Conservation (phyloP, 2,888 invertebrate species). For the Electrophaes corylata region DNA sequence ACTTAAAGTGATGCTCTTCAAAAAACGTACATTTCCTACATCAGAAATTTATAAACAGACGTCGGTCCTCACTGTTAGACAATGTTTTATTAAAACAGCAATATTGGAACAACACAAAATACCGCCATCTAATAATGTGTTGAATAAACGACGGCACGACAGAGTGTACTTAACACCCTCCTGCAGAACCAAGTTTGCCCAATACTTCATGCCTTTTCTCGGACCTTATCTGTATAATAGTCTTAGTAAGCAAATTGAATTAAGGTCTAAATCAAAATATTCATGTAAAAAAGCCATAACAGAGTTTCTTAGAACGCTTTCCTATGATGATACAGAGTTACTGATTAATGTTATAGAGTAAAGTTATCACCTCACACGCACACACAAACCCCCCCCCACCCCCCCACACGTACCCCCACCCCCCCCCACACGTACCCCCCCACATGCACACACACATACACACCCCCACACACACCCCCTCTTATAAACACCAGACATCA, state of each 20-base stretch:
- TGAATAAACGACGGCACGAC: not conserved
- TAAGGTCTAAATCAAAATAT: not conserved
- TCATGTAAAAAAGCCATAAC: too few species aligned
- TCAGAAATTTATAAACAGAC: constrained; percentile 4
- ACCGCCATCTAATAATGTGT: not conserved
- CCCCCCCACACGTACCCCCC: too few species aligned
- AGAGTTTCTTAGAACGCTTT: too few species aligned
- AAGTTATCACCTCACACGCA: too few species aligned
- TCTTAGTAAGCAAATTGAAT: not conserved
- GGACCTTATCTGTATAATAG: not conserved
- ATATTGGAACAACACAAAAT: not conserved
- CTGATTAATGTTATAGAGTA: too few species aligned
- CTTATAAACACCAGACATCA: too few species aligned
- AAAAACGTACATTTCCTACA: constrained; percentile 1
- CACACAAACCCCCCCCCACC: too few species aligned
- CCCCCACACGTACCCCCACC: too few species aligned
- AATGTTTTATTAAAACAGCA: constrained; percentile 6
- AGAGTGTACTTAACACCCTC: constrained; percentile 22
- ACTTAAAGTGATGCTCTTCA: constrained; percentile 5
- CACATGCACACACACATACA: too few species aligned
- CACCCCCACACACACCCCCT: too few species aligned
- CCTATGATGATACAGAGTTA: too few species aligned
- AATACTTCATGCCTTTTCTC: not conserved
- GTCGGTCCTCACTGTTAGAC: constrained; percentile 7
- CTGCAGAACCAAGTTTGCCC: not conserved